A percentile compares a stretch with the other conserved stretches of the same genome.
phyloP scores from a whole-genome alignment of 1,140 invertebrate species.

The Fragariocoptes setiger region DNA sequence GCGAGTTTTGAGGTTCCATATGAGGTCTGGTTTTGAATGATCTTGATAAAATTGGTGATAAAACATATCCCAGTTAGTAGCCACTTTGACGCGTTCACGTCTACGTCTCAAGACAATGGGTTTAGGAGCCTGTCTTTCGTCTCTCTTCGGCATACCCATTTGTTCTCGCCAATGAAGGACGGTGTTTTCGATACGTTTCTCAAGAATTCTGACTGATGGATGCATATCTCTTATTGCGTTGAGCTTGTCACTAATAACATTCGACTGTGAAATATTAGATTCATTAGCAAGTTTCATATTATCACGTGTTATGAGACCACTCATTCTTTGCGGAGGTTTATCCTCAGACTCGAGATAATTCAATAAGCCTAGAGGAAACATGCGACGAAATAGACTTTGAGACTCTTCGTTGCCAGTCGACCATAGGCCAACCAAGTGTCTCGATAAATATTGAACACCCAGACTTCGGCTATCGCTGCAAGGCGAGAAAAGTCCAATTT shows the following conservation, averaged over 20 bases:
- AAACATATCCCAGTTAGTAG: slow-evolving; percentile 70
- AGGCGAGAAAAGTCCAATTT: slow-evolving; percentile 57
- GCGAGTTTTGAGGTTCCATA: slow-evolving; percentile 95
- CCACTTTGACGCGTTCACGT: slow-evolving; percentile 58
- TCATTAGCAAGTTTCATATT: slow-evolving; percentile 10
- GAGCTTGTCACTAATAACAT: slow-evolving; percentile 11
- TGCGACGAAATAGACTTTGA: slow-evolving; percentile 49
- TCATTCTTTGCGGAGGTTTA: slow-evolving; percentile 6
- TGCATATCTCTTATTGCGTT: slow-evolving; percentile 12
- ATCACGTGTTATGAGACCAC: slow-evolving; percentile 5
- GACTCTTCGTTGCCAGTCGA: slow-evolving; percentile 70
- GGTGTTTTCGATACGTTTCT: slow-evolving; percentile 29
- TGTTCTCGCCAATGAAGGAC: slow-evolving; percentile 61
- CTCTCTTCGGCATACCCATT: slow-evolving; percentile 29
- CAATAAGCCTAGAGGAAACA: slow-evolving; percentile 32
- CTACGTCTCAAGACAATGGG: slow-evolving; percentile 55
- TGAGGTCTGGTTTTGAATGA: slow-evolving; percentile 76
- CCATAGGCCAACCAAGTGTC: slow-evolving; percentile 92
- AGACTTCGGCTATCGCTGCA: slow-evolving; percentile 36
- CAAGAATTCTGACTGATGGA: slow-evolving; percentile 17
- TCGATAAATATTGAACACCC: slow-evolving; percentile 52
- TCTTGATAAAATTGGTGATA: slow-evolving; percentile 83
- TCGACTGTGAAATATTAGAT: not conserved
- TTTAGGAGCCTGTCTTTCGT: slow-evolving; percentile 19
- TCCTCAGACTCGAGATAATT: slow-evolving; percentile 10